Evolutionary conservation across 2,113 vertebrate species (phyloP).

Genomic region (Dipodomys stephensi): DNA sequence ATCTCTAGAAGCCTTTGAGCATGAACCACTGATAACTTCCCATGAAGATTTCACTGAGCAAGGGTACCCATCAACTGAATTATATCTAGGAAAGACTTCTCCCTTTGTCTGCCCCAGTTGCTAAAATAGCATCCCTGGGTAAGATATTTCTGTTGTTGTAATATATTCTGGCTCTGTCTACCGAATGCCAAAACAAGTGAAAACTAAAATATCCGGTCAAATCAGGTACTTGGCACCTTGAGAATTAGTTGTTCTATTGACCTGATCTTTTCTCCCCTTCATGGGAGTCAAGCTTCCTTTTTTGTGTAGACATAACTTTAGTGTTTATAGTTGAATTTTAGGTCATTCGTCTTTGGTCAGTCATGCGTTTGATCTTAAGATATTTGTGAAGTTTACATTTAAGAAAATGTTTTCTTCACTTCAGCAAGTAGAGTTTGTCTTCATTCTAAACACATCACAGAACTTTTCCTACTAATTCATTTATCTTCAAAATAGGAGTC

Average conservation of each 20-base stretch:
- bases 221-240: conserved; percentile 60
- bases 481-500: conserved; percentile 44
- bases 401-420: conserved; percentile 71
- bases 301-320: conserved; percentile 43
- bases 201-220: conserved; percentile 57
- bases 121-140: conserved; percentile 56
- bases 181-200: conserved; percentile 69
- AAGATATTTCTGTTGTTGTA: conserved; percentile 55
- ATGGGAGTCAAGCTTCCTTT: conserved; percentile 17
- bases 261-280: conserved; percentile 43
- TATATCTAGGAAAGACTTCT: conserved; percentile 32
- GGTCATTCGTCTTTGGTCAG: conserved; percentile 52
- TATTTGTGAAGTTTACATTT: conserved; percentile 67
- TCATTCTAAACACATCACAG: conserved; percentile 24
- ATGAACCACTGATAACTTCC: conserved; percentile 31
- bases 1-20: conserved; percentile 7
- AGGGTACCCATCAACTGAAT: background rate
- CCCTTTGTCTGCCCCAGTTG: background rate
- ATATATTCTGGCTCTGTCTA: conserved; percentile 66
- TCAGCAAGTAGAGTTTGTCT: conserved; percentile 58
- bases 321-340: conserved; percentile 42
- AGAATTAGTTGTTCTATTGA: conserved; percentile 48
- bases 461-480: conserved; percentile 54
- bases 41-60: conserved; percentile 20
- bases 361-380: conserved; percentile 47